Percentiles rank a stretch among this genome's conserved stretches.
Conservation (phyloP, 2,797 vertebrate genomes). For the Oceanodroma leucorhoa region DNA sequence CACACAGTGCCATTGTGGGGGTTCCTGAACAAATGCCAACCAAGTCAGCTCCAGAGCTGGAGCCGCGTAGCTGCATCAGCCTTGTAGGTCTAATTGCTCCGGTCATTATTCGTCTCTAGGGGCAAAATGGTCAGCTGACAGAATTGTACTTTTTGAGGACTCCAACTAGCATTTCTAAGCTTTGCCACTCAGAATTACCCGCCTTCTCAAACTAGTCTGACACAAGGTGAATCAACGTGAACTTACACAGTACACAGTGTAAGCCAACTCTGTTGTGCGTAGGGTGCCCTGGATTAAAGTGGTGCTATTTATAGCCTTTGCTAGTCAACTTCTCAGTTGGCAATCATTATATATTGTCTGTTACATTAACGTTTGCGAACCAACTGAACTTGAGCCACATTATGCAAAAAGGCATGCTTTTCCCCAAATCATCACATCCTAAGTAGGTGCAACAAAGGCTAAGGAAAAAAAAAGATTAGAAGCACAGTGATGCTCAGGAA, state of each 20-base stretch:
- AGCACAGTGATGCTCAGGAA: background rate
- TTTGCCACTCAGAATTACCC: background rate
- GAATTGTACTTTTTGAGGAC: too few species aligned
- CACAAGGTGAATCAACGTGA: background rate
- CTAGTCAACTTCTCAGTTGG: background rate
- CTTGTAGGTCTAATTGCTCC: background rate
- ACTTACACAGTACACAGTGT: background rate
- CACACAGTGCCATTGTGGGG: background rate
- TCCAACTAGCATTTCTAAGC: background rate
- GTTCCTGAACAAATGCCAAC: background rate
- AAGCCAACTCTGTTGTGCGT: background rate
- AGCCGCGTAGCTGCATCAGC: too few species aligned
- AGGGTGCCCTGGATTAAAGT: background rate
- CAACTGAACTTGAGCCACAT: background rate
- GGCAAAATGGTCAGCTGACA: rapidly evolving
- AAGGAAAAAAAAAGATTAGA: background rate
- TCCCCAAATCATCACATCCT: background rate
- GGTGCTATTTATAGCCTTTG: background rate
- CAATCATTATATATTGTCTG: background rate
- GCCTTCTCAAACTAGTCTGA: background rate
- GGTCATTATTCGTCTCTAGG: background rate
- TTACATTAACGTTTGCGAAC: background rate
- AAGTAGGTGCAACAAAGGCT: background rate
- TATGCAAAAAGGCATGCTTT: background rate
- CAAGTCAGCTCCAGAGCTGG: background rate